Evolutionary conservation across 1,140 invertebrate species (phyloP).

Genomic region (Melitaea cinxia): DNA sequence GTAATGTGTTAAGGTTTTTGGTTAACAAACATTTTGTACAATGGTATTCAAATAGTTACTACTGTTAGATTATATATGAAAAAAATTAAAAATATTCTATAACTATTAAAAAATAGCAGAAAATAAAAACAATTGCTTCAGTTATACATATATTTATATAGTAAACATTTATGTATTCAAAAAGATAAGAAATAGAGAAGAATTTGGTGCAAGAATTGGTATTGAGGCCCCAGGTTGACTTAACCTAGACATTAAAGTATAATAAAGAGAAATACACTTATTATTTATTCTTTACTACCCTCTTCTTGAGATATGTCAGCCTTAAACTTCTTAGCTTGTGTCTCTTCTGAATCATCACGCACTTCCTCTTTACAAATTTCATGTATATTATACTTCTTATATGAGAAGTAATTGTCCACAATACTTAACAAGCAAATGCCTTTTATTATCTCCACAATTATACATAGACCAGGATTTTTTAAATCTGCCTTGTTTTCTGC

Average conservation of each 20-base stretch:
- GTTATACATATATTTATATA: slow-evolving; percentile 43
- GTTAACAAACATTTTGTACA: not conserved
- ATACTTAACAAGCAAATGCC: slow-evolving; percentile 72
- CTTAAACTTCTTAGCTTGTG: slow-evolving; percentile 71
- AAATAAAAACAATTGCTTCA: slow-evolving; percentile 33
- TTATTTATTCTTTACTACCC: slow-evolving; percentile 46
- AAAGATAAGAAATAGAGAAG: slow-evolving; percentile 49
- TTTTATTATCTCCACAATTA: slow-evolving; percentile 90
- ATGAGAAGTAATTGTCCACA: slow-evolving; percentile 74
- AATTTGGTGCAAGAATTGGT: slow-evolving; percentile 52
- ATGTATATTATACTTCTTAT: slow-evolving; percentile 75
- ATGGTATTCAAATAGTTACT: not conserved
- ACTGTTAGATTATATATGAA: not conserved
- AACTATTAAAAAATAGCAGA: not conserved
- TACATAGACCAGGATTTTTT: slow-evolving; percentile 88
- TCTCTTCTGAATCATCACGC: slow-evolving; percentile 58
- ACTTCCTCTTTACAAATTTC: slow-evolving; percentile 70
- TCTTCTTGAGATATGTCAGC: slow-evolving; percentile 43
- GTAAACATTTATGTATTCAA: slow-evolving; percentile 46
- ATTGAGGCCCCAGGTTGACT: slow-evolving; percentile 49
- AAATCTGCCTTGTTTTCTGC: slow-evolving; percentile 88
- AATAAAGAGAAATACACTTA: slow-evolving; percentile 34
- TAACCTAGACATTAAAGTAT: slow-evolving; percentile 46
- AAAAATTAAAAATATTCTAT: not conserved
- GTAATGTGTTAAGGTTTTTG: not conserved